Evolutionary conservation across 1,140 invertebrate genomes (phyloP).

Genomic region (Meloidogyne hapla): DNA sequence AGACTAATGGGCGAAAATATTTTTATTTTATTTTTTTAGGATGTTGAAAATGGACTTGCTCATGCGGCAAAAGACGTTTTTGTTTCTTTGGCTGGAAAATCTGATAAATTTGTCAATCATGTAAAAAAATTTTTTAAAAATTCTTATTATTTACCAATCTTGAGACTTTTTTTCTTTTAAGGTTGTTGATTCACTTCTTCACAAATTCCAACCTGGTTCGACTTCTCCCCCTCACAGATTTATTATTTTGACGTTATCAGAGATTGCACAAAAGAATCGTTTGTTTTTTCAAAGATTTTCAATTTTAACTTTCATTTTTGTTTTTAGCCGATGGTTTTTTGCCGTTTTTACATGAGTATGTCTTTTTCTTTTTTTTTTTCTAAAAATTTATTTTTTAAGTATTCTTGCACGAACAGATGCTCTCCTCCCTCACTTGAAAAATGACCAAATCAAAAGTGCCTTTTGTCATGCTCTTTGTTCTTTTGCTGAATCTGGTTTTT

Average conservation of each 20-base stretch:
- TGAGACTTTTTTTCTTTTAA: neutral
- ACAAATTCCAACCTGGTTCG: constrained; percentile 52
- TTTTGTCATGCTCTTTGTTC: constrained; percentile 40
- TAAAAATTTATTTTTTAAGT: constrained; percentile 52
- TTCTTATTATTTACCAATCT: neutral
- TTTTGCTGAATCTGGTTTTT: constrained; percentile 45
- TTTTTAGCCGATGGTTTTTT: constrained; percentile 28
- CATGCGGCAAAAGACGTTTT: constrained; percentile 59
- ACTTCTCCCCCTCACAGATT: constrained; percentile 52
- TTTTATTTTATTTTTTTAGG: constrained; percentile 36
- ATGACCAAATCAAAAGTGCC: constrained; percentile 51
- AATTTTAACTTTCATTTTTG: neutral
- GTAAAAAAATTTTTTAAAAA: constrained; percentile 10
- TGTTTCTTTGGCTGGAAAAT: constrained; percentile 54
- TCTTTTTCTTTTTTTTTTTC: constrained; percentile 24
- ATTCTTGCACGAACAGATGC: constrained; percentile 59
- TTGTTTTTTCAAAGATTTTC: constrained; percentile 6
- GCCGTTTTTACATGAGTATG: constrained; percentile 27
- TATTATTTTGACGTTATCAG: constrained; percentile 56
- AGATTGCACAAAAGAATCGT: constrained; percentile 59
- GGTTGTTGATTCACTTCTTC: constrained; percentile 22
- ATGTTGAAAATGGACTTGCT: constrained; percentile 55
- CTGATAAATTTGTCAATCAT: constrained; percentile 50
- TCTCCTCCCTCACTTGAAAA: constrained; percentile 54
- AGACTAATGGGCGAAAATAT: too few species aligned